Evolutionary conservation across 1,140 invertebrate species (phyloP).

Genomic region (Episyrphus balteatus): DNA sequence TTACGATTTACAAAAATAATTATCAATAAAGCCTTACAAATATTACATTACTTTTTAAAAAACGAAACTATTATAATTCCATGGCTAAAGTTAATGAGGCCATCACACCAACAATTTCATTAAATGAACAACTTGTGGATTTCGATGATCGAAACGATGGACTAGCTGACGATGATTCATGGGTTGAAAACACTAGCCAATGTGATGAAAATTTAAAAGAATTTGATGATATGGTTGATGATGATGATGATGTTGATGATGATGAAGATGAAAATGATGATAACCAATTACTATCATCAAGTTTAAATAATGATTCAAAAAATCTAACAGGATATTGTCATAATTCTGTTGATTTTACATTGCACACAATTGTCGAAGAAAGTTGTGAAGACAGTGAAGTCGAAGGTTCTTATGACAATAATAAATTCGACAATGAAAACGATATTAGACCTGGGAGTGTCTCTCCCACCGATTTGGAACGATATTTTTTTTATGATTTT

Average conservation of each 20-base stretch:
- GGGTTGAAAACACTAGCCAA: slow-evolving; percentile 73
- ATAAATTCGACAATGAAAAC: not conserved
- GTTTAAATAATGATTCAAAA: no score
- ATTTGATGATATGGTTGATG: slow-evolving; percentile 58
- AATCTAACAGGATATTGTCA: slow-evolving; percentile 61
- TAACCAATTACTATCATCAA: slow-evolving; percentile 11
- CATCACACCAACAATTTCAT: no score
- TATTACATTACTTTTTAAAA: no score
- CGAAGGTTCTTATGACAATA: slow-evolving; percentile 32
- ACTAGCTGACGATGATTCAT: slow-evolving; percentile 74
- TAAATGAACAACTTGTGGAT: no score
- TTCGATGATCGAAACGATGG: slow-evolving; percentile 42
- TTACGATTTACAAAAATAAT: no score
- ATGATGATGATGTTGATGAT: slow-evolving; percentile 72
- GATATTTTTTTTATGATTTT: slow-evolving; percentile 81
- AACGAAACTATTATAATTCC: no score
- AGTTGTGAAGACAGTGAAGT: slow-evolving; percentile 84
- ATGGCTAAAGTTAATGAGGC: no score
- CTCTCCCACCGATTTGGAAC: slow-evolving; percentile 74
- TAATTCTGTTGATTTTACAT: slow-evolving; percentile 72
- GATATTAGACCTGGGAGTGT: not conserved
- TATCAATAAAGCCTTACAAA: no score
- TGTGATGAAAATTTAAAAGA: slow-evolving; percentile 49
- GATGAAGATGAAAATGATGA: slow-evolving; percentile 46
- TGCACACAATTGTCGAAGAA: slow-evolving; percentile 89